phyloP scores from a whole-genome alignment of 2,113 vertebrate species.

The Xyliphius kryptos region DNA sequence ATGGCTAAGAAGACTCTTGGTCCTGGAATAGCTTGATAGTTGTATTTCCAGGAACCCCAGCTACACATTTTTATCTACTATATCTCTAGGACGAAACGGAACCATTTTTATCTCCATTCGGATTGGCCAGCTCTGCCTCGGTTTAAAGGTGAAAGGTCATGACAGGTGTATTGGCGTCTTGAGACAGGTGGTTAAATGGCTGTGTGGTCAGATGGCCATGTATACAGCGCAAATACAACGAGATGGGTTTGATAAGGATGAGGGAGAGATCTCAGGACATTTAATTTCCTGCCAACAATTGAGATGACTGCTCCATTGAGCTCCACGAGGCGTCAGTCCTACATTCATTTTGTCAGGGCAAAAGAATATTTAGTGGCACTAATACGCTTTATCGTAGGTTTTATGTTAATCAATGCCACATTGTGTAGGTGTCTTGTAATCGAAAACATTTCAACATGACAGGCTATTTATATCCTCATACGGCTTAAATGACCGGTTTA shows the following conservation, averaged over 20 bases:
- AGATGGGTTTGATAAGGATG: conserved; percentile 24
- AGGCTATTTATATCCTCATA: conserved; percentile 15
- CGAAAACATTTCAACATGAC: conserved; percentile 10
- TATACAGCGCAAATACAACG: conserved; percentile 2
- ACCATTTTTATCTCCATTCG: conserved; percentile 19
- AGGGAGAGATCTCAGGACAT: conserved; percentile 25
- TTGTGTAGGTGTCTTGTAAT: conserved; percentile 13
- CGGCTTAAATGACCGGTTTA: too few relatives aligned
- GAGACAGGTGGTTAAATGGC: not conserved
- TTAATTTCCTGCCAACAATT: conserved; percentile 41
- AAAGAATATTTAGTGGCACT: conserved; percentile 28
- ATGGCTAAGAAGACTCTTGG: too few relatives aligned
- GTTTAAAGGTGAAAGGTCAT: conserved; percentile 1
- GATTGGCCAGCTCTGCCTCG: not conserved
- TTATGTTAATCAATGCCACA: conserved; percentile 25
- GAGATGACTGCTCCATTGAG: conserved; percentile 29
- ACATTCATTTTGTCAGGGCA: conserved; percentile 19
- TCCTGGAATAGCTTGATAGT: too few relatives aligned
- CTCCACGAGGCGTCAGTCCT: conserved; percentile 6
- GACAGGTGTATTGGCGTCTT: conserved; percentile 13
- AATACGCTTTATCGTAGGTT: conserved; percentile 22
- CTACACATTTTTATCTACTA: too few relatives aligned
- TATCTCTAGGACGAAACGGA: too few relatives aligned
- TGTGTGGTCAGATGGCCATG: conserved; percentile 13
- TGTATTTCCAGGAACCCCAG: too few relatives aligned